Percentiles rank a stretch among this genome's conserved stretches.
These are phyloP conservation scores for Drosophila rufa DNA, from an alignment of 1,140 invertebrate genomes.

Conservation along the genomic window DNA sequence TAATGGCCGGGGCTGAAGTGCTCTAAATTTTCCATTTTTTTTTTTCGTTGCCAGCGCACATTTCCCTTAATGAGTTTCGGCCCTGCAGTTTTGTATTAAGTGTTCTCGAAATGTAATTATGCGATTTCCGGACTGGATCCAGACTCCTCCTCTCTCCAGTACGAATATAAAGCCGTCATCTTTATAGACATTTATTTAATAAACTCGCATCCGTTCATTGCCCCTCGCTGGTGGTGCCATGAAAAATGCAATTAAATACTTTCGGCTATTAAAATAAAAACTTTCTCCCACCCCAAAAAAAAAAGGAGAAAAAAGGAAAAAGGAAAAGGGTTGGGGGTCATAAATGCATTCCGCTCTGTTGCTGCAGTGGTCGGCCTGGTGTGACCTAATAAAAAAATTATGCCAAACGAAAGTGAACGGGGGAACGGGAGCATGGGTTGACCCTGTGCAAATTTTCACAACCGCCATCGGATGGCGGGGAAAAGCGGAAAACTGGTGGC, in stretches of 20 bases:
- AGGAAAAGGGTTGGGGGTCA: constrained; percentile 27
- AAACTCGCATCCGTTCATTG: constrained; percentile 44
- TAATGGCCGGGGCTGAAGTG: constrained; percentile 69
- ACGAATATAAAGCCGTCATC: constrained; percentile 22
- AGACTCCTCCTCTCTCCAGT: background rate
- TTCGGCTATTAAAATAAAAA: constrained; percentile 68
- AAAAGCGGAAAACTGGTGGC: constrained; percentile 53
- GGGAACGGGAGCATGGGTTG: background rate
- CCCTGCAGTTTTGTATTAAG: constrained; percentile 54
- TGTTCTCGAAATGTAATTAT: constrained; percentile 75
- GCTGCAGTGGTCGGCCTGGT: constrained; percentile 61
- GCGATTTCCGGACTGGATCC: constrained; percentile 39
- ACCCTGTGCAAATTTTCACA: constrained; percentile 63
- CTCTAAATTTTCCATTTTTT: constrained; percentile 70
- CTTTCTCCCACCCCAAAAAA: constrained; percentile 4
- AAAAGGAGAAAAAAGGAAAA: background rate
- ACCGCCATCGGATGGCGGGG: constrained; percentile 6
- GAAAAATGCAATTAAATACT: constrained; percentile 72
- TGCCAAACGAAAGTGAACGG: constrained; percentile 74
- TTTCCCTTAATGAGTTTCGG: constrained; percentile 76
- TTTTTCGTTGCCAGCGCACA: constrained; percentile 26
- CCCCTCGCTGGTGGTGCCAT: constrained; percentile 26
- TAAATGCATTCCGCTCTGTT: constrained; percentile 29
- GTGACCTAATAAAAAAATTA: constrained; percentile 82
- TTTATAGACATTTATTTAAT: constrained; percentile 69